These are phyloP conservation scores for Lobophora halterata DNA, from an alignment of 2,888 invertebrate genomes.

Conservation along the genomic window DNA sequence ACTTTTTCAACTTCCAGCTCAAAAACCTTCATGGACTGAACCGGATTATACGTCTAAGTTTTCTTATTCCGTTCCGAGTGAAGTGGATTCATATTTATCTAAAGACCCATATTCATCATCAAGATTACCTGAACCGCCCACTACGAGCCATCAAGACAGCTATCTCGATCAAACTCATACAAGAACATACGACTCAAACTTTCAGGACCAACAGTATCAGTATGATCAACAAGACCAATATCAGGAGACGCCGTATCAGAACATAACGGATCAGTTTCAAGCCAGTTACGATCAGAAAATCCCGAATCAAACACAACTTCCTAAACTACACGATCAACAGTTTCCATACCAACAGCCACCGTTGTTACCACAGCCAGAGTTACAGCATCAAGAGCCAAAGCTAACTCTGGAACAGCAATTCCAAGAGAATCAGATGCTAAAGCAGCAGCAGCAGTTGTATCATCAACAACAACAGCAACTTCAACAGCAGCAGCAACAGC, in stretches of 20 bases:
- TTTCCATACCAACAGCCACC: conserved; percentile 40
- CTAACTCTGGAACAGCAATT: conserved; percentile 40
- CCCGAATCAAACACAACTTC: conserved; percentile 37
- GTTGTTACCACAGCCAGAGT: conserved; percentile 38
- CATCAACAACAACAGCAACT: conserved; percentile 46
- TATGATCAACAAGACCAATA: conserved; percentile 43
- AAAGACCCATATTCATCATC: conserved; percentile 57
- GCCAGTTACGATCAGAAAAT: conserved; percentile 43
- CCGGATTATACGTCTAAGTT: conserved; percentile 59
- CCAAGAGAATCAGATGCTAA: conserved; percentile 36
- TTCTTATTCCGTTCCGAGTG: conserved; percentile 61
- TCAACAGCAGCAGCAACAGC: conserved; percentile 50
- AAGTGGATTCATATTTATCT: conserved; percentile 55
- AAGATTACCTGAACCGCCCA: conserved; percentile 57
- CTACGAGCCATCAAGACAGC: conserved; percentile 54
- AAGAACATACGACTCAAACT: conserved; percentile 50
- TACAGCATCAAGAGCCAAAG: conserved; percentile 43
- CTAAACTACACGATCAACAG: conserved; percentile 46
- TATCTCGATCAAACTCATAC: conserved; percentile 50
- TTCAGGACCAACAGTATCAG: conserved; percentile 37
- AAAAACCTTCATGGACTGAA: conserved; percentile 71
- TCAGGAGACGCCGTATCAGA: conserved; percentile 39
- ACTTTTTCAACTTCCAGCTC: conserved; percentile 67
- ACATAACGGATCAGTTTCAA: conserved; percentile 40
- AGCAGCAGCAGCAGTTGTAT: conserved; percentile 44